These are phyloP conservation scores for Brachyalestes nurse DNA, from an alignment of 2,797 vertebrate species.

Conservation along the genomic window DNA sequence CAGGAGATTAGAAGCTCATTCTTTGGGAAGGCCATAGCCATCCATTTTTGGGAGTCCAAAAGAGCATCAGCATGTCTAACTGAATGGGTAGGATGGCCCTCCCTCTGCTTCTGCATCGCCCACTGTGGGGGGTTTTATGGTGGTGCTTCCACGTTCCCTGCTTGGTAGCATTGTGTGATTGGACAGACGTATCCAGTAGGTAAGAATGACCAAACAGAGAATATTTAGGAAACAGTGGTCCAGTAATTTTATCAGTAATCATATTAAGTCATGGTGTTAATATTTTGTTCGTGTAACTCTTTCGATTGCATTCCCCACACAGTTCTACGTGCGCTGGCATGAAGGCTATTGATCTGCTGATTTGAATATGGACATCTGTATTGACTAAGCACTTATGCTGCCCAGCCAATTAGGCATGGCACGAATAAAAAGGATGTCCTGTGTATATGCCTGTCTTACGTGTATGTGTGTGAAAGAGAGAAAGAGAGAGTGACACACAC, in stretches of 20 bases:
- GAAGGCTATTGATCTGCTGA: slow-evolving; percentile 19
- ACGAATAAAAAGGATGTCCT: background rate
- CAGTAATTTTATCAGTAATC: background rate
- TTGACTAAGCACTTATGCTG: slow-evolving; percentile 24
- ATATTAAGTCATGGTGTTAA: background rate
- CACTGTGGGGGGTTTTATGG: too few relatives aligned
- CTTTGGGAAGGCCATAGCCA: too few relatives aligned
- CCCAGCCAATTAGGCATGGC: slow-evolving; percentile 7
- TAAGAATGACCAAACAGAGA: too few relatives aligned
- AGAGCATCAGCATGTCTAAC: too few relatives aligned
- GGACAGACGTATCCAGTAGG: too few relatives aligned
- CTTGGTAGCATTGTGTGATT: too few relatives aligned
- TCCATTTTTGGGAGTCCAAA: too few relatives aligned
- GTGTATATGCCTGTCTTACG: background rate
- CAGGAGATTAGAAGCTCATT: too few relatives aligned
- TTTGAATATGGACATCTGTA: slow-evolving; percentile 44
- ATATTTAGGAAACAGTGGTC: background rate
- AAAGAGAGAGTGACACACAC: too few relatives aligned
- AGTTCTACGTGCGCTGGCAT: slow-evolving; percentile 13
- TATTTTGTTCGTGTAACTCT: background rate
- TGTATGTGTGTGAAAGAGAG: background rate
- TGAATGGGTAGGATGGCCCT: too few relatives aligned
- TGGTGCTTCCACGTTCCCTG: too few relatives aligned
- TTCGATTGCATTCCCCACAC: background rate
- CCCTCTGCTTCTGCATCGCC: too few relatives aligned